These are phyloP conservation scores for Eulacestoma nigropectus DNA, from an alignment of 2,113 vertebrate species.

Conservation along the genomic window DNA sequence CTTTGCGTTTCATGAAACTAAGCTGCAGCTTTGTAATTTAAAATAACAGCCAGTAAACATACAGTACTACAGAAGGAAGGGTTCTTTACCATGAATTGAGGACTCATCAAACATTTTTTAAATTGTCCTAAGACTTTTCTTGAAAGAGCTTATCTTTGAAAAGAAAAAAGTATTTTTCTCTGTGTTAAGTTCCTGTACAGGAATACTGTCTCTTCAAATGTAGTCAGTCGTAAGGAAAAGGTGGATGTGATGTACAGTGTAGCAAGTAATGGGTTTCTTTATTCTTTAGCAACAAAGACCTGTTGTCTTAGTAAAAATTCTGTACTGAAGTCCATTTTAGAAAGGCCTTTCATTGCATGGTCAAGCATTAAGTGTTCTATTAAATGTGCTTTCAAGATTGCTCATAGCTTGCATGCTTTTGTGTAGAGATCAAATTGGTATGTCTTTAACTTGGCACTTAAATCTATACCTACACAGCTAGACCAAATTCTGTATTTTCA, in stretches of 20 bases:
- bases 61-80: background rate
- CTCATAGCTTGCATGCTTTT: background rate
- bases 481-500: background rate
- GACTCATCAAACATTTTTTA: background rate
- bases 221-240: background rate
- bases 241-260: background rate
- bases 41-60: background rate
- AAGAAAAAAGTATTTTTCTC: background rate
- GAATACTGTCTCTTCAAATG: background rate
- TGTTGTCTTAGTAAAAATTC: background rate
- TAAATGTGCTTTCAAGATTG: background rate
- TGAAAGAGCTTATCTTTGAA: background rate
- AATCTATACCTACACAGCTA: background rate
- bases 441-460: background rate
- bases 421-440: background rate
- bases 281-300: background rate
- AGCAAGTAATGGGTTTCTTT: background rate
- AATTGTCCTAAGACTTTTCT: background rate
- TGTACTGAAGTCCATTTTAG: background rate
- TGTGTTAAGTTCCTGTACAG: background rate
- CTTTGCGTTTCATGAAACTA: background rate
- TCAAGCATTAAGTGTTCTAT: background rate
- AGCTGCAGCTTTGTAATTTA: conserved; percentile 2
- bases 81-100: background rate
- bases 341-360: background rate